Percentiles rank a stretch among this genome's conserved stretches.
Conservation (phyloP, 2,797 vertebrate genomes). For the Natrix natrix region DNA sequence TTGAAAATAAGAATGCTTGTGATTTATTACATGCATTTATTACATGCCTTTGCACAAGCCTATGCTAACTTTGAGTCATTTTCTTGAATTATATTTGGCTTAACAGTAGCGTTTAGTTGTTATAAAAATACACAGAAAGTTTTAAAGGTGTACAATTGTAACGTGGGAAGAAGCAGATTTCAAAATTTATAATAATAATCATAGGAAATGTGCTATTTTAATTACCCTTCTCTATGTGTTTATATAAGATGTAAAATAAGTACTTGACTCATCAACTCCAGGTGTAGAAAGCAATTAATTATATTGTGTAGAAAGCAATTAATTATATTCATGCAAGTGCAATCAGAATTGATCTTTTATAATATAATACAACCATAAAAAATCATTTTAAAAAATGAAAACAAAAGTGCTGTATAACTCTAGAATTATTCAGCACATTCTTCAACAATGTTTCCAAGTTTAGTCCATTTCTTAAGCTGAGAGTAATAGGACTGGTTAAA, state of each 20-base stretch:
- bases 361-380: neutral
- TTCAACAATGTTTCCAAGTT: neutral
- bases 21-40: neutral
- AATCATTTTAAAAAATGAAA: neutral
- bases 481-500: neutral
- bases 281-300: too few relatives aligned
- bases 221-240: neutral
- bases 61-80: neutral
- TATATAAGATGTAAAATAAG: neutral
- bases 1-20: neutral
- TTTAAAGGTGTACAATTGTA: neutral
- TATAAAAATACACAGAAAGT: neutral
- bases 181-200: neutral
- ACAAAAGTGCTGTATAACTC: neutral
- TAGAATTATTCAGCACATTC: neutral
- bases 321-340: neutral
- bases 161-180: neutral
- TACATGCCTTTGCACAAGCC: neutral
- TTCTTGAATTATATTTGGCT: neutral
- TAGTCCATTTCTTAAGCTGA: conserved; percentile 7
- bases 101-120: neutral
- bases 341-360: neutral
- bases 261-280: neutral
- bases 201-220: too few relatives aligned
- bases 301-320: neutral